Conservation (phyloP, 1,140 invertebrate species). For the Lycorma delicatula region DNA sequence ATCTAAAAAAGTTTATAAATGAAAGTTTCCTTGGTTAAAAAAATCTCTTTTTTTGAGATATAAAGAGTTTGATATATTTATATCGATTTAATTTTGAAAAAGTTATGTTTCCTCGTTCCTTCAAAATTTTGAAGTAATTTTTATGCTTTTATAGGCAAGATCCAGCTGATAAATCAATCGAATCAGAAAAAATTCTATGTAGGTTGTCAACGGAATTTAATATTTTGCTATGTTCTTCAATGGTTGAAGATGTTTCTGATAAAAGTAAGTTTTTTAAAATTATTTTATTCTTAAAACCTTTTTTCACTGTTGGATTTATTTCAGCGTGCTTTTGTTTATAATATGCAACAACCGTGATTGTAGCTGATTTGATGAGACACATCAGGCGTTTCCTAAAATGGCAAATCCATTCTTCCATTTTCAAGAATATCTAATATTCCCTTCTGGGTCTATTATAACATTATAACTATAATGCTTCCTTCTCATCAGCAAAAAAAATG, state of each 20-base stretch:
- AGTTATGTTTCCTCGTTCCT: not conserved
- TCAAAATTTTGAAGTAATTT: not conserved
- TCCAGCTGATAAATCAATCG: not conserved
- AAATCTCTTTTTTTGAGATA: not conserved
- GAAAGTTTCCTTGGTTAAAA: not conserved
- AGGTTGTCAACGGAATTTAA: constrained; percentile 13
- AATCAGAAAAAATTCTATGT: constrained; percentile 10
- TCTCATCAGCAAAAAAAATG: no score
- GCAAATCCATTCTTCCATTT: no score
- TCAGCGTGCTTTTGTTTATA: no score
- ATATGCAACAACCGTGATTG: no score
- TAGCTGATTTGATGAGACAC: no score
- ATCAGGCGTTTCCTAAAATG: no score
- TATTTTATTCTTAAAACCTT: not conserved
- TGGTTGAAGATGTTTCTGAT: constrained; percentile 12
- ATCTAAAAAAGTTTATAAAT: not conserved
- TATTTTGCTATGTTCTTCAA: constrained; percentile 13
- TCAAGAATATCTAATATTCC: no score
- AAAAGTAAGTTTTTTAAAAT: constrained; percentile 5
- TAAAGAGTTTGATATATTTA: not conserved
- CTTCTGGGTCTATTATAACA: no score
- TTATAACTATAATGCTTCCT: no score
- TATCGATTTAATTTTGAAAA: not conserved
- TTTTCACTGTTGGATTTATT: no score
- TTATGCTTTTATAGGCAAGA: not conserved